Conservation (phyloP, 2,888 invertebrate species). For the Pelosia muscerda region DNA sequence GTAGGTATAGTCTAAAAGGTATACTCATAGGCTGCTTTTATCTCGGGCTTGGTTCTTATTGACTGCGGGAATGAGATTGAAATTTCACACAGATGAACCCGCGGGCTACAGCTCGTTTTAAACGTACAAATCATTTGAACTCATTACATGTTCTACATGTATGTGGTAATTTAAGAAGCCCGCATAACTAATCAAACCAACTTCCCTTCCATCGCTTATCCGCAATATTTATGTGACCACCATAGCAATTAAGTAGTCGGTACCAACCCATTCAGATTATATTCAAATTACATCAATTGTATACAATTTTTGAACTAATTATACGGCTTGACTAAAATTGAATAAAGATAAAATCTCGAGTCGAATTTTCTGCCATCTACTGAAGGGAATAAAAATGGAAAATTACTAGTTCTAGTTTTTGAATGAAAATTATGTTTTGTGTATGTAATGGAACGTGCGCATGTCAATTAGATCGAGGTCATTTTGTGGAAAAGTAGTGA, state of each 20-base stretch:
- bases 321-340: slow-evolving; percentile 22
- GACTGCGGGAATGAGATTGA: too few species aligned
- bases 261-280: slow-evolving; percentile 42
- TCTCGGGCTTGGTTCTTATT: too few species aligned
- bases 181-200: slow-evolving; percentile 70
- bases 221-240: slow-evolving; percentile 78
- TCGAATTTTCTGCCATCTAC: background rate
- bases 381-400: slow-evolving; percentile 19
- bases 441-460: background rate
- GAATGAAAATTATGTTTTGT: background rate
- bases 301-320: slow-evolving; percentile 20
- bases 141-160: slow-evolving; percentile 40
- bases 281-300: slow-evolving; percentile 40
- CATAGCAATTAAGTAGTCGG: slow-evolving; percentile 62
- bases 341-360: slow-evolving; percentile 38
- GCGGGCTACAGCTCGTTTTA: too few species aligned
- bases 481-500: background rate
- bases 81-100: too few species aligned
- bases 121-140: background rate
- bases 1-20: too few species aligned
- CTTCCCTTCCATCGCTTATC: slow-evolving; percentile 67
- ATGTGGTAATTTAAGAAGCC: slow-evolving; percentile 63
- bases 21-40: too few species aligned
- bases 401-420: background rate
- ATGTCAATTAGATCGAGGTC: background rate